Evolutionary conservation across 2,113 vertebrate genomes (phyloP).

Genomic region (human (Homo sapiens)): DNA sequence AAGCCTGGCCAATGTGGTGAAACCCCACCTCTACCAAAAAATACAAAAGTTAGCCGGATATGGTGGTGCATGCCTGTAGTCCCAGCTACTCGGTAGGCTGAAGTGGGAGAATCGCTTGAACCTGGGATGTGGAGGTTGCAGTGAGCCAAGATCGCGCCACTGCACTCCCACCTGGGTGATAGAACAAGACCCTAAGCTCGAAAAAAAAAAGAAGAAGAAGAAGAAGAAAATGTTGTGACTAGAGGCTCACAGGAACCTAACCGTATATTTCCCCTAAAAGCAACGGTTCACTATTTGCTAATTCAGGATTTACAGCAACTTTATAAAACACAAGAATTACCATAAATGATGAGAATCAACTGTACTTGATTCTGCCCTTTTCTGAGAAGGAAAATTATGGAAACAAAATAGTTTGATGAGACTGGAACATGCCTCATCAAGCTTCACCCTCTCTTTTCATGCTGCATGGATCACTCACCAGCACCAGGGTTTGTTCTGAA

Average conservation of each 20-base stretch:
- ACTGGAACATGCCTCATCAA: background rate
- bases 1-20: too few species aligned
- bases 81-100: too few species aligned
- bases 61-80: too few species aligned
- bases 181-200: too few species aligned
- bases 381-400: conserved; percentile 8
- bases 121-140: too few species aligned
- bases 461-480: conserved; percentile 1
- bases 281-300: background rate
- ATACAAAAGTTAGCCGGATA: too few species aligned
- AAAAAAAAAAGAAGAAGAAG: accelerated
- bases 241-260: background rate
- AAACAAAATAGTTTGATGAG: conserved; percentile 36
- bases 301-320: background rate
- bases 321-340: background rate
- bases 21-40: too few species aligned
- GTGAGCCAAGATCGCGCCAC: too few species aligned
- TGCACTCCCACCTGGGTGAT: too few species aligned
- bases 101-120: too few species aligned
- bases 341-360: background rate
- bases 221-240: too few species aligned
- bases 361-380: background rate
- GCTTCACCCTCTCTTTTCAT: background rate
- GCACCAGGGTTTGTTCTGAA: background rate
- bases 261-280: background rate